Evolutionary conservation across 1,140 invertebrate genomes (phyloP).

Genomic region (Solen grandis): DNA sequence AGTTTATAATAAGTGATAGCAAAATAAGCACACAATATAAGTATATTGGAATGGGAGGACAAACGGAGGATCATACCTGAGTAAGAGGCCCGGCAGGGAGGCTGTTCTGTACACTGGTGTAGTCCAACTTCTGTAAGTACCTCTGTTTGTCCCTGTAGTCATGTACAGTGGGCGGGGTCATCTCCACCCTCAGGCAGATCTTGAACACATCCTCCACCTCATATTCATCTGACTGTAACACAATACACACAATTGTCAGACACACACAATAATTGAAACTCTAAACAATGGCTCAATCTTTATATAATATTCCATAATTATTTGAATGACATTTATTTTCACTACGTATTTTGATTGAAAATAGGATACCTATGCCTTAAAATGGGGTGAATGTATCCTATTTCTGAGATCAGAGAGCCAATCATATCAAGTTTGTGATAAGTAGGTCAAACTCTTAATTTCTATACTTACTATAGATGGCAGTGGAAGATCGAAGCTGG

Average conservation of each 20-base stretch:
- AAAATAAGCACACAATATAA: no score
- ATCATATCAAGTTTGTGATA: no score
- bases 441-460: no score
- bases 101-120: conserved; percentile 72
- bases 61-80: conserved; percentile 72
- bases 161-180: conserved; percentile 85
- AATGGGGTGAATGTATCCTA: no score
- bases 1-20: no score
- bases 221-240: conserved; percentile 74
- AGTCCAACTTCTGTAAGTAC: conserved; percentile 87
- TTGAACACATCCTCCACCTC: conserved; percentile 83
- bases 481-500: conserved; percentile 84
- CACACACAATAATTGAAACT: not conserved
- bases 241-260: not conserved
- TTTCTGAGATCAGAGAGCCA: no score
- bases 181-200: conserved; percentile 87
- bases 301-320: no score
- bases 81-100: conserved; percentile 69
- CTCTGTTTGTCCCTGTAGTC: conserved; percentile 90
- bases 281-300: no score
- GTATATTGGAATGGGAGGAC: no score
- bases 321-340: no score
- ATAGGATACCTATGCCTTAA: no score
- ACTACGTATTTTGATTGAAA: no score
- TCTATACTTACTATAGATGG: conserved; percentile 63